Evolutionary conservation across 2,888 invertebrate species (phyloP).

Genomic region (Eupithecia abbreviata): DNA sequence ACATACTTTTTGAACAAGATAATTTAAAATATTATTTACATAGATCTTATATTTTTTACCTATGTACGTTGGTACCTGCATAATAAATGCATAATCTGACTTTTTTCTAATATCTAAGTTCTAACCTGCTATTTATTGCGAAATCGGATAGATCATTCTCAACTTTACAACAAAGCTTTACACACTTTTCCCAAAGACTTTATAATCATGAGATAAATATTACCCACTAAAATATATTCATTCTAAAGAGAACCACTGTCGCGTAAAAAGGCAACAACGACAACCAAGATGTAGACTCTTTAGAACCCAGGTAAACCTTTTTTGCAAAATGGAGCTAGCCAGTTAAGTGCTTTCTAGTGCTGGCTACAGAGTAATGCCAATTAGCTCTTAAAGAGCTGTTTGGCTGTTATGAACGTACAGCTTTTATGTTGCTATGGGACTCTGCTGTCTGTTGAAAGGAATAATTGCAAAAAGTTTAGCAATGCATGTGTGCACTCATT

Average conservation of each 20-base stretch:
- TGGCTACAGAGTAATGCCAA: slow-evolving; percentile 39
- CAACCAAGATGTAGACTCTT: neutral
- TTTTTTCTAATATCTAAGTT: no score
- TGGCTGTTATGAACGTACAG: slow-evolving; percentile 35
- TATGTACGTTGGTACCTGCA: no score
- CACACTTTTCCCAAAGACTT: no score
- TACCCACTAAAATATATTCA: neutral
- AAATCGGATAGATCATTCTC: no score
- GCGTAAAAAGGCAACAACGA: neutral
- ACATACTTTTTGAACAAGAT: no score
- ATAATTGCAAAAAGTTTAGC: neutral
- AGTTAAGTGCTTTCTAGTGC: slow-evolving; percentile 32
- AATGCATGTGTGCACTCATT: neutral
- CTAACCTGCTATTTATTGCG: no score
- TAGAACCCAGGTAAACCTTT: slow-evolving; percentile 37
- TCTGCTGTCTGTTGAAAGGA: neutral
- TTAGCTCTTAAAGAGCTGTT: slow-evolving; percentile 45
- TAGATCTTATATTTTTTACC: no score
- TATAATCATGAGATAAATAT: neutral
- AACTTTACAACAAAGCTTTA: no score
- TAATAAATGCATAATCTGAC: no score
- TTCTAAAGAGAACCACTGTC: neutral
- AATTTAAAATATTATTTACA: no score
- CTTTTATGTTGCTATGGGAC: neutral
- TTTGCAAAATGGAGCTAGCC: slow-evolving; percentile 40